Conservation (phyloP, 2,797 vertebrate genomes). For the Urosaurus nigricauda region DNA sequence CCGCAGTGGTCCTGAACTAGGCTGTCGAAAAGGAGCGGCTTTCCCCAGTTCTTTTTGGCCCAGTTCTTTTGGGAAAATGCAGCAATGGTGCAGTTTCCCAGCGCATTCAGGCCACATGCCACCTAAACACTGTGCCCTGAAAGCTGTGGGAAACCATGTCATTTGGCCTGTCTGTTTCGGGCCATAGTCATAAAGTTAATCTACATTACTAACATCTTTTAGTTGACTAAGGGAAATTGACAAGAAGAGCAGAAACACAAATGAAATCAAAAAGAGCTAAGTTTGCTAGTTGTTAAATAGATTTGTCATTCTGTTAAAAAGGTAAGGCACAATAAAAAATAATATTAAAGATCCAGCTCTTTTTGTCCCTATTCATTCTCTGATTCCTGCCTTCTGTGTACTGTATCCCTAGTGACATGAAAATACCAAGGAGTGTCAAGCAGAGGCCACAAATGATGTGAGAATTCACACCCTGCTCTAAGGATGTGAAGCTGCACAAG, state of each 20-base stretch:
- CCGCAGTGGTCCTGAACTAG: too few species aligned
- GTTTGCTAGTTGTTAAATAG: not conserved
- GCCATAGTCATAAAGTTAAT: not conserved
- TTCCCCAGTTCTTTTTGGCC: too few species aligned
- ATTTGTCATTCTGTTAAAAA: not conserved
- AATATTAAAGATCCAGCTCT: not conserved
- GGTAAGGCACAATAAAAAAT: not conserved
- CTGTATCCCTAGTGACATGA: too few species aligned
- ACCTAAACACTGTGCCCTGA: too few species aligned
- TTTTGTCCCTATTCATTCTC: not conserved
- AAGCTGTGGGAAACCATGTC: too few species aligned
- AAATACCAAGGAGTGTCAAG: too few species aligned
- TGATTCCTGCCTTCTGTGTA: not conserved
- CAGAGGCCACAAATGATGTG: not conserved
- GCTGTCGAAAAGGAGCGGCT: too few species aligned
- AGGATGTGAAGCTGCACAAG: not conserved
- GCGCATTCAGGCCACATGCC: too few species aligned
- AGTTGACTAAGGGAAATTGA: too few species aligned
- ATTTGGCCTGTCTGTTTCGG: too few species aligned
- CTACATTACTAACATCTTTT: not conserved
- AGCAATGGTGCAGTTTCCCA: too few species aligned
- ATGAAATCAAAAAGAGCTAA: not conserved
- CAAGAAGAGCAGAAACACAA: not conserved
- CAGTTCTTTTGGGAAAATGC: too few species aligned
- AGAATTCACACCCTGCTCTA: not conserved